Percentiles rank a stretch among this genome's conserved stretches.
phyloP scores from a whole-genome alignment of 2,888 invertebrate genomes.

The Metellina segmentata region DNA sequence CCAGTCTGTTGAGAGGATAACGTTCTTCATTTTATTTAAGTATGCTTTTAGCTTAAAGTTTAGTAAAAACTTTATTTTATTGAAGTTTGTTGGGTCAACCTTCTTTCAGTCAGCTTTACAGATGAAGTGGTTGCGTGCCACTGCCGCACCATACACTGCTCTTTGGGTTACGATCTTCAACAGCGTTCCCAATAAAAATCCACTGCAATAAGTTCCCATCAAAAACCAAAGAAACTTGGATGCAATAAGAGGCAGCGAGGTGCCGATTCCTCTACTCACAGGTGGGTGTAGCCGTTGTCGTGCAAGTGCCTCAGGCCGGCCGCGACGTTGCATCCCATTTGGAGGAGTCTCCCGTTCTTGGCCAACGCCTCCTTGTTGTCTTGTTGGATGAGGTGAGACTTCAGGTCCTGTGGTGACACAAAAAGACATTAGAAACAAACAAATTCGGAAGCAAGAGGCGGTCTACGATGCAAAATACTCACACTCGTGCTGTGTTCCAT shows the following conservation, averaged over 20 bases:
- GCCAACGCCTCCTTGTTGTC: constrained; percentile 79
- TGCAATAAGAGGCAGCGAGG: not conserved
- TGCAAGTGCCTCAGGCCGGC: constrained; percentile 67
- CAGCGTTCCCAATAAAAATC: too few species aligned
- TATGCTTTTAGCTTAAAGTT: too few species aligned
- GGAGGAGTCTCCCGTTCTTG: constrained; percentile 79
- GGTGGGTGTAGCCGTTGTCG: constrained; percentile 67
- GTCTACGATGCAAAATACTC: constrained; percentile 8
- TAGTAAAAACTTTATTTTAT: too few species aligned
- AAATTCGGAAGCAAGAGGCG: not conserved
- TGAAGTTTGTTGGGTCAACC: too few species aligned
- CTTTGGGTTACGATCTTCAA: too few species aligned
- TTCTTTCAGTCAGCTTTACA: too few species aligned
- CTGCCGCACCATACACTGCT: too few species aligned
- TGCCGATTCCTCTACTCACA: constrained; percentile 73
- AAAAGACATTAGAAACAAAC: not conserved
- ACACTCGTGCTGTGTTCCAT: constrained; percentile 86
- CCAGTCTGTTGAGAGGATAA: too few species aligned
- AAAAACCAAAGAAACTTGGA: not conserved
- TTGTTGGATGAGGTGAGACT: constrained; percentile 80
- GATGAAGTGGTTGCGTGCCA: too few species aligned
- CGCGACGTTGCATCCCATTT: constrained; percentile 63
- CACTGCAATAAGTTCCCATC: too few species aligned
- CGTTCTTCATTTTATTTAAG: too few species aligned
- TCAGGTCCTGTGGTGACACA: constrained; percentile 79